Evolutionary conservation across 2,888 invertebrate genomes (phyloP).

Genomic region (Lasioglossum zephyrum): DNA sequence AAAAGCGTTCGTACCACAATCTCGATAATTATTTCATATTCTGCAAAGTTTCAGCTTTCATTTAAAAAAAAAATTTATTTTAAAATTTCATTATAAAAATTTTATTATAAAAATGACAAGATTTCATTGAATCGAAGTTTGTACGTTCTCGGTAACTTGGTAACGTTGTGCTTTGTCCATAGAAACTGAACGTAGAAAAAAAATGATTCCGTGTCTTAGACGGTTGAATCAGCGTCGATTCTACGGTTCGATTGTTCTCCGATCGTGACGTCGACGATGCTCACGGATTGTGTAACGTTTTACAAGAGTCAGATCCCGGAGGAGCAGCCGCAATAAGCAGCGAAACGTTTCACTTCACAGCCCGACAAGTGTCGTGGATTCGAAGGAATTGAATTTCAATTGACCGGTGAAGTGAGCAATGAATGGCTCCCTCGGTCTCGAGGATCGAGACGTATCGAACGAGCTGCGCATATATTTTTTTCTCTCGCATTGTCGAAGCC

Average conservation of each 20-base stretch:
- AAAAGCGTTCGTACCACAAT: no score
- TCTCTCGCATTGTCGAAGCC: neutral
- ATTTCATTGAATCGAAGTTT: no score
- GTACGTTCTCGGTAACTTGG: no score
- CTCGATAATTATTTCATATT: no score
- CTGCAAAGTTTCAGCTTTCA: no score
- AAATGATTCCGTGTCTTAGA: neutral
- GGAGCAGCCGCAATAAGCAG: neutral
- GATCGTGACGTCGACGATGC: neutral
- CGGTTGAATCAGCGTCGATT: neutral
- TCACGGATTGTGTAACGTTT: neutral
- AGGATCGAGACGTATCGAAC: neutral
- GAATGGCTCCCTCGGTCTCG: neutral
- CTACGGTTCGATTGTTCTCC: neutral
- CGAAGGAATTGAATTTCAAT: neutral
- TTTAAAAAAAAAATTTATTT: no score
- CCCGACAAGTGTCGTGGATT: neutral
- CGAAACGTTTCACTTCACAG: neutral
- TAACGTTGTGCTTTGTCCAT: no score
- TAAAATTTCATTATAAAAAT: no score
- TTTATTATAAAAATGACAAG: no score
- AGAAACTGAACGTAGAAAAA: no score
- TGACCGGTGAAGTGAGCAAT: neutral
- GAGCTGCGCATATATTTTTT: neutral
- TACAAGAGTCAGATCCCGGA: neutral